A percentile compares a stretch with the other conserved stretches of the same genome.
These are phyloP conservation scores for Trachelus tabidus DNA, from an alignment of 2,888 invertebrate species.

Conservation along the genomic window DNA sequence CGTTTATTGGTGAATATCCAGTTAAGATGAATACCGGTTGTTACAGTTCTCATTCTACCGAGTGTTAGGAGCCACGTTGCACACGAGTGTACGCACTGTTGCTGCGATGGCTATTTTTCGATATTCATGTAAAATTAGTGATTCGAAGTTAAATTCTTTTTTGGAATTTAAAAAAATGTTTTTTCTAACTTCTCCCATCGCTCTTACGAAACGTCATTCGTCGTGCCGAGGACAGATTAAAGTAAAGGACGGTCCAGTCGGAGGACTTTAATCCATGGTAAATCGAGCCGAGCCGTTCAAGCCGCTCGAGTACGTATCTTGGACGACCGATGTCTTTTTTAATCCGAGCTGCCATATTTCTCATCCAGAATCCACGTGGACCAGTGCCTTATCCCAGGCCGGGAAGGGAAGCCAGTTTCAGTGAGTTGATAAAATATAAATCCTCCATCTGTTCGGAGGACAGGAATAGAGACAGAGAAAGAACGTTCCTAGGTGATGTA, in stretches of 20 bases:
- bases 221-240: neutral
- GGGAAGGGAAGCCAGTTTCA: neutral
- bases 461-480: neutral
- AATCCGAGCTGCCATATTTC: neutral
- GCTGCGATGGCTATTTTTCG: neutral
- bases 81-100: neutral
- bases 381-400: neutral
- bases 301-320: neutral
- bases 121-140: neutral
- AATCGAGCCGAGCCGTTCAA: neutral
- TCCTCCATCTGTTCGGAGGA: neutral
- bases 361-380: neutral
- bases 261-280: neutral
- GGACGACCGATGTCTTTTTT: neutral
- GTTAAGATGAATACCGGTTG: constrained; percentile 20
- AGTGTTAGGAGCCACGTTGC: neutral
- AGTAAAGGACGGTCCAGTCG: neutral
- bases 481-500: neutral
- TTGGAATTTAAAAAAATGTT: constrained; percentile 15
- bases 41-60: neutral
- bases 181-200: neutral
- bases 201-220: neutral
- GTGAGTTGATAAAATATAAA: constrained; percentile 5
- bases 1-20: constrained; percentile 46
- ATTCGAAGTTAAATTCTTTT: neutral